Base-by-base conservation (phyloP, 2,888 invertebrate genomes). In the Cerceris rybyensis region DNA sequence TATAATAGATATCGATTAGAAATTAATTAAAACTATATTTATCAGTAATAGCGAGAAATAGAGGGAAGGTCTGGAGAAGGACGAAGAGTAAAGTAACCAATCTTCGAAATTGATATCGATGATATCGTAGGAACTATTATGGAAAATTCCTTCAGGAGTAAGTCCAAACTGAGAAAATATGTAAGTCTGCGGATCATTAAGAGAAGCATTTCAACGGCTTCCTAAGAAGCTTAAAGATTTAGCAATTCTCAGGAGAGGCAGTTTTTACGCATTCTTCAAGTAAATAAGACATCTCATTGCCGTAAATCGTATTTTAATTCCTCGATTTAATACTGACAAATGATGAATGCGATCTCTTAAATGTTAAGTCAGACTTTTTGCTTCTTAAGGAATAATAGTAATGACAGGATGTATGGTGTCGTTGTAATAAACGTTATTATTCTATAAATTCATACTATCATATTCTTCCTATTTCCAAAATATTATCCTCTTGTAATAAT, bases 191-290 rank as follows among this genome's bases (percentile, higher is more conserved):
- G 60, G 60, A 71, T 74, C 81, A 67, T 82, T 81, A 81, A 81
- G 76, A 66, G 67, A 69, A 69, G 52, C 65, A 70, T 79, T 76
- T 79, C 81, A 71, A 68, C 75, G 61, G 65, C 55, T 74, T 50
- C 14, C 65, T 79, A 82, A 82, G 82, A 74, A 54, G 82, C 82
- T 81, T 76, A 82, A 55, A 50, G 72, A 61, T 67, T 70, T 73
- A 76, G 64, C 46, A 41, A 55, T 70, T 52, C 52, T 64, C 64
- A 46, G 66, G 43, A 41, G 50, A 43, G 54, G 49, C 70, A 68
- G 57, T 60, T 63, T 72, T 61, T 65, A 58, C 67, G 54, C 71
- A 41, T 72, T 58, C 16, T 60, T 8, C 9, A 17, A 58, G 11
- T 8, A 14, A 66, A 60, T 60, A 67, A 54, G 28, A 43, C 17